phyloP scores from a whole-genome alignment of 2,888 invertebrate genomes.

The Amblyjoppa proteus region DNA sequence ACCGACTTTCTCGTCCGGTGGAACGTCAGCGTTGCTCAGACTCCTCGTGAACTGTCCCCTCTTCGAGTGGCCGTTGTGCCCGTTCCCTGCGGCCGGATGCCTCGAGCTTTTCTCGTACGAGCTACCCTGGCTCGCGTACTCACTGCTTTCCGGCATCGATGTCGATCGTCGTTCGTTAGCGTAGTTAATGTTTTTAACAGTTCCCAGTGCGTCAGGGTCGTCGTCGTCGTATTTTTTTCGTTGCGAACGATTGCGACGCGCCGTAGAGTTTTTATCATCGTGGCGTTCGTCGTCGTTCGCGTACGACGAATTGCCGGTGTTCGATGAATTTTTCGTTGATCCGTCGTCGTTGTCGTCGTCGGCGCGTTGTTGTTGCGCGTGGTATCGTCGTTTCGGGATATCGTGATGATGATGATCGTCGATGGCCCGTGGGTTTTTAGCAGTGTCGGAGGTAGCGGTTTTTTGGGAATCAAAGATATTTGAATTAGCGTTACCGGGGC shows the following conservation, averaged over 20 bases:
- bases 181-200: constrained; percentile 72
- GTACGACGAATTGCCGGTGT: neutral
- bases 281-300: constrained; percentile 17
- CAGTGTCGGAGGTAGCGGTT: constrained; percentile 85
- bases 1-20: constrained; percentile 94
- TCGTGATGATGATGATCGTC: constrained; percentile 66
- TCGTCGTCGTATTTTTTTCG: constrained; percentile 73
- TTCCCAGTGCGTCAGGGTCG: constrained; percentile 69
- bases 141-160: constrained; percentile 84
- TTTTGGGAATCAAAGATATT: constrained; percentile 85
- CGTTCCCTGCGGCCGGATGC: constrained; percentile 78
- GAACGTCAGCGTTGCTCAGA: constrained; percentile 93
- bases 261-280: constrained; percentile 67
- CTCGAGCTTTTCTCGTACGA: constrained; percentile 83
- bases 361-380: constrained; percentile 70
- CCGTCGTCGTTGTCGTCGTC: constrained; percentile 70
- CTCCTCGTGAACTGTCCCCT: constrained; percentile 90
- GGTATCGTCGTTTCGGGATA: constrained; percentile 71
- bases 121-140: constrained; percentile 82
- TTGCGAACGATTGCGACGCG: constrained; percentile 69
- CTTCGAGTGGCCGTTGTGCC: constrained; percentile 86
- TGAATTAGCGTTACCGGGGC: constrained; percentile 85
- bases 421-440: constrained; percentile 84
- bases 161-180: constrained; percentile 82
- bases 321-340: constrained; percentile 72